A percentile compares a stretch with the other conserved stretches of the same genome.
Conservation (phyloP, 1,140 invertebrate species). For the Procambarus virginalis region DNA sequence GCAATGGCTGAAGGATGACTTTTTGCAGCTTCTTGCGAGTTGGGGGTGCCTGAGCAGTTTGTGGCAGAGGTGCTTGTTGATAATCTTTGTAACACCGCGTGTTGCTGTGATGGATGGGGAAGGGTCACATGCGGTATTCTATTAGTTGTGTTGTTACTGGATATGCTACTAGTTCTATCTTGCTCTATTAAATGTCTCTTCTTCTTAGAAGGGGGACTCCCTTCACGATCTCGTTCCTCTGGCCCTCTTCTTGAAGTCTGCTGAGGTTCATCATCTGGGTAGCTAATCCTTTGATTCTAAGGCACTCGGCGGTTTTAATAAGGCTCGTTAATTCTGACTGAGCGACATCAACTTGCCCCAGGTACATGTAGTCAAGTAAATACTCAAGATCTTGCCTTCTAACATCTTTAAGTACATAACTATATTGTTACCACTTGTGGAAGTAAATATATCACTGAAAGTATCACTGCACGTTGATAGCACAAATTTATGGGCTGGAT, state of each 20-base stretch:
- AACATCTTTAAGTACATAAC: conserved; percentile 63
- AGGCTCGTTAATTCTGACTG: conserved; percentile 61
- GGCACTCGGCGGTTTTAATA: conserved; percentile 66
- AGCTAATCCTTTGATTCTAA: conserved; percentile 62
- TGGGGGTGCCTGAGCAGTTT: conserved; percentile 11
- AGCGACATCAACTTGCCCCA: conserved; percentile 61
- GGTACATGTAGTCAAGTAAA: conserved; percentile 64
- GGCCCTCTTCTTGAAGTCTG: conserved; percentile 20
- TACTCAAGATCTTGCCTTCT: conserved; percentile 59
- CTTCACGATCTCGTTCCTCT: conserved; percentile 32
- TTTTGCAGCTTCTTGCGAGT: conserved; percentile 19
- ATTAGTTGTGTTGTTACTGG: conserved; percentile 9
- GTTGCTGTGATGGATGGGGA: conserved; percentile 6
- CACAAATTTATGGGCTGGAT: conserved; percentile 62
- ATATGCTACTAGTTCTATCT: conserved; percentile 29
- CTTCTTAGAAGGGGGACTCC: conserved; percentile 54
- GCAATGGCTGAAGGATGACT: conserved; percentile 13
- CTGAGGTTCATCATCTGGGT: conserved; percentile 61
- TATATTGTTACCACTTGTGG: conserved; percentile 45
- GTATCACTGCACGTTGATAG: conserved; percentile 61
- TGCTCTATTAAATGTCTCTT: conserved; percentile 43
- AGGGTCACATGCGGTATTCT: conserved; percentile 25
- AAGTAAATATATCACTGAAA: conserved; percentile 59
- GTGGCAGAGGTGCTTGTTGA: conserved; percentile 1
- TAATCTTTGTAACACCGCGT: conserved; percentile 4